phyloP scores from a whole-genome alignment of 2,888 invertebrate species.

The Hypomecis punctinalis region DNA sequence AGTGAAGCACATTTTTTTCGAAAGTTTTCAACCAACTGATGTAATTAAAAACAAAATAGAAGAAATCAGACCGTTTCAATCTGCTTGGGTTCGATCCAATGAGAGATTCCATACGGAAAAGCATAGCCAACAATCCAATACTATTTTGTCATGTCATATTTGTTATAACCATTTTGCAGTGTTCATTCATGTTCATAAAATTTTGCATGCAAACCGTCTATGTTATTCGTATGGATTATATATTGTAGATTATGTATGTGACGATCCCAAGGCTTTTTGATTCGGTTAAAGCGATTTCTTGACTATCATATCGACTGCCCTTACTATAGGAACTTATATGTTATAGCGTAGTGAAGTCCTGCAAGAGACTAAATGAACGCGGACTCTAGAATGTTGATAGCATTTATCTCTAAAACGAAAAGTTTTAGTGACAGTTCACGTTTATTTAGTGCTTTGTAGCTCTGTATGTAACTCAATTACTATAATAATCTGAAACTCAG shows the following conservation, averaged over 20 bases:
- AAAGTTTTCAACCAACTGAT: conserved; percentile 1
- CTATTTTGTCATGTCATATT: too few species aligned
- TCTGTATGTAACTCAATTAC: neutral
- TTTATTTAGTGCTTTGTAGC: conserved; percentile 1
- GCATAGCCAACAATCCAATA: too few species aligned
- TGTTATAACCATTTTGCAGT: too few species aligned
- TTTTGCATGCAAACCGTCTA: too few species aligned
- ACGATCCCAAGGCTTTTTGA: neutral
- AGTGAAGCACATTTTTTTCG: neutral
- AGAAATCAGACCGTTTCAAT: too few species aligned
- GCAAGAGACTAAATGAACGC: conserved; percentile 1
- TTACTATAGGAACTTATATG: conserved; percentile 3
- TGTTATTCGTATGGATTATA: neutral
- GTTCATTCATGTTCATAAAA: too few species aligned
- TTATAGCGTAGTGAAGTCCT: conserved; percentile 23
- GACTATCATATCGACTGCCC: conserved; percentile 3
- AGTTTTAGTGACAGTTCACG: neutral
- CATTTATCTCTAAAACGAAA: neutral
- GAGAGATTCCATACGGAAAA: too few species aligned
- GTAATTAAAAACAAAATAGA: neutral
- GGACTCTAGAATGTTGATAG: neutral
- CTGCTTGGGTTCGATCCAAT: too few species aligned
- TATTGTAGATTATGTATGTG: neutral
- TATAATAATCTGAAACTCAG: neutral
- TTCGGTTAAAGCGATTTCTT: neutral